phyloP scores from a whole-genome alignment of 2,797 vertebrate genomes.

The Carduelis carduelis region DNA sequence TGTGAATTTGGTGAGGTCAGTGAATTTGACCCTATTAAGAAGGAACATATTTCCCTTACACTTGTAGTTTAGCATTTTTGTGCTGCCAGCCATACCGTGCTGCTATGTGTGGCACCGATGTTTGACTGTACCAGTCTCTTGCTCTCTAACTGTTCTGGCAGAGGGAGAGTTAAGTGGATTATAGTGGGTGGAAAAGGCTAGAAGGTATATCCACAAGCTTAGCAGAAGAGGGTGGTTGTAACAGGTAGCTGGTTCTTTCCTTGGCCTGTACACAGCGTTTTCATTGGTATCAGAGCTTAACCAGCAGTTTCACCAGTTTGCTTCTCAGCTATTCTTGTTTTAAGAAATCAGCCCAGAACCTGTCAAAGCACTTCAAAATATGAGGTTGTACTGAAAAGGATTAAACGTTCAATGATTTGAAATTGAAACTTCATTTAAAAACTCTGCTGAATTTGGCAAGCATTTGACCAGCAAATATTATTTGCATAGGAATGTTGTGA shows the following conservation, averaged over 20 bases:
- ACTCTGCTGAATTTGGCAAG: not conserved
- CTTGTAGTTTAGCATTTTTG: not conserved
- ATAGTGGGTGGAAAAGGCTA: not conserved
- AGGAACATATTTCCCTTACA: not conserved
- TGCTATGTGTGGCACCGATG: rapidly evolving
- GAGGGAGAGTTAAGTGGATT: not conserved
- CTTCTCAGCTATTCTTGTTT: not conserved
- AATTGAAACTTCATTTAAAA: not conserved
- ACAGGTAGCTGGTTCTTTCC: not conserved
- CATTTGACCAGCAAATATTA: not conserved
- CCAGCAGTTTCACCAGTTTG: not conserved
- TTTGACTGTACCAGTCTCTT: not conserved
- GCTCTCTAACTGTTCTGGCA: not conserved
- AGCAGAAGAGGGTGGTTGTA: not conserved
- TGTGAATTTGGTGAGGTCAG: not conserved
- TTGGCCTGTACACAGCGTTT: not conserved
- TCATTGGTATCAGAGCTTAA: not conserved
- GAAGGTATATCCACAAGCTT: not conserved
- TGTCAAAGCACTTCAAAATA: not conserved
- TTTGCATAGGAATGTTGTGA: not conserved
- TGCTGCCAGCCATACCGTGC: not conserved
- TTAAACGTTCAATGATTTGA: not conserved
- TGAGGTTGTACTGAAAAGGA: not conserved
- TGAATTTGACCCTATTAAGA: not conserved
- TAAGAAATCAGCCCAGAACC: not conserved